Conservation (phyloP, 1,140 invertebrate genomes). For the Augochlora pura region DNA sequence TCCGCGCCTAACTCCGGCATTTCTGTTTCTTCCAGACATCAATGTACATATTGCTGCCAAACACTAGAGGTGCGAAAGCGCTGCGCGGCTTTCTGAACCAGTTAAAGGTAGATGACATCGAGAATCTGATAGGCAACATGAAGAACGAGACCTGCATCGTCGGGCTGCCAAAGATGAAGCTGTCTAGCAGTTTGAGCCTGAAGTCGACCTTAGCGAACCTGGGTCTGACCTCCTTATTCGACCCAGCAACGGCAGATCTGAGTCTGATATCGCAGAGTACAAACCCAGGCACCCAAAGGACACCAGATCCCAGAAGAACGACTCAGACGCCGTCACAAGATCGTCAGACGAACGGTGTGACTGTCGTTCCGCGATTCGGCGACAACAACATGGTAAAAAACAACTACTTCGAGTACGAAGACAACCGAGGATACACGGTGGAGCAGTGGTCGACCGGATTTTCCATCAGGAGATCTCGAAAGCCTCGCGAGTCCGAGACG, state of each 20-base stretch:
- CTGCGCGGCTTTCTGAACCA: constrained; percentile 79
- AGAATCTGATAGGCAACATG: constrained; percentile 80
- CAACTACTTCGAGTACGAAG: constrained; percentile 65
- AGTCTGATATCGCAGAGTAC: constrained; percentile 78
- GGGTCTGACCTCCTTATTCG: constrained; percentile 83
- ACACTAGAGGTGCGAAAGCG: constrained; percentile 75
- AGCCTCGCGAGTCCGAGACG: not conserved
- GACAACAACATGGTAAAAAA: constrained; percentile 1
- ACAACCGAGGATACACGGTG: constrained; percentile 62
- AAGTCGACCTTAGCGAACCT: constrained; percentile 79
- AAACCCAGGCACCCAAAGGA: constrained; percentile 57
- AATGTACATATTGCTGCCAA: constrained; percentile 88
- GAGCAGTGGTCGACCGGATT: constrained; percentile 73
- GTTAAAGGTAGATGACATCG: constrained; percentile 80
- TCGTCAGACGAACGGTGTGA: not conserved
- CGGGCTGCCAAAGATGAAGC: constrained; percentile 85
- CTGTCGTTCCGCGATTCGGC: constrained; percentile 52
- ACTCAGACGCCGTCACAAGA: not conserved
- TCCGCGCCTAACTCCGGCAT: no score
- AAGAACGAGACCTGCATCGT: constrained; percentile 80
- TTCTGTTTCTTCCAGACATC: constrained; percentile 70
- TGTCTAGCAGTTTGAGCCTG: constrained; percentile 82
- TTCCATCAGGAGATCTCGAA: constrained; percentile 48
- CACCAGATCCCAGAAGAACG: not conserved
- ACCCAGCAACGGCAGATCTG: constrained; percentile 82